These are phyloP conservation scores for Cephus nigrinus DNA, from an alignment of 2,888 invertebrate species.

Conservation along the genomic window DNA sequence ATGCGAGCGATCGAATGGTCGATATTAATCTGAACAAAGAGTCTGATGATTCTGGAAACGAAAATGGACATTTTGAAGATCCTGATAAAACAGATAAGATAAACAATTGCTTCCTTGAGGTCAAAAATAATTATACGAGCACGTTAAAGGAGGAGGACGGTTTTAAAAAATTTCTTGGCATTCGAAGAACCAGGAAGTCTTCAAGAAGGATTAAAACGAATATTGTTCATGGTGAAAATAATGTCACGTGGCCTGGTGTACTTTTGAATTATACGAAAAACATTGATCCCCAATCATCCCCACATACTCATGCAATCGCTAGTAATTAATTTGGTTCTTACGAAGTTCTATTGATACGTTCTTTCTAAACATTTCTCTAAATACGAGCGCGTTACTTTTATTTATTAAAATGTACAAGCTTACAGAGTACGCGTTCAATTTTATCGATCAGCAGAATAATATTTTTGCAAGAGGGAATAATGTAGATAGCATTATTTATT, in stretches of 20 bases:
- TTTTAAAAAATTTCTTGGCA: conserved; percentile 21
- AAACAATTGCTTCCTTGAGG: background rate
- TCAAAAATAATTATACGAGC: background rate
- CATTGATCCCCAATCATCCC: conserved; percentile 28
- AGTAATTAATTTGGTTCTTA: background rate
- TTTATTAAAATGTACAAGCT: background rate
- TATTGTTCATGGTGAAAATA: conserved; percentile 18
- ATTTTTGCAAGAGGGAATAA: background rate
- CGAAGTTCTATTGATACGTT: background rate
- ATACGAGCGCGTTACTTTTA: background rate
- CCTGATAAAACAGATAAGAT: background rate
- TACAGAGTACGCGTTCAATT: background rate
- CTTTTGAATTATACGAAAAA: conserved; percentile 43
- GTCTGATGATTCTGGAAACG: background rate
- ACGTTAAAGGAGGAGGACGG: background rate
- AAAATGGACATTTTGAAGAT: background rate
- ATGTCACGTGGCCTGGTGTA: conserved; percentile 40
- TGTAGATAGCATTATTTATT: background rate
- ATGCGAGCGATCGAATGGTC: background rate
- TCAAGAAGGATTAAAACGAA: background rate
- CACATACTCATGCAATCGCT: conserved; percentile 14
- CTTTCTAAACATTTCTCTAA: background rate
- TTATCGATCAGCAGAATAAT: background rate
- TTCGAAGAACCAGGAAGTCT: conserved; percentile 19
- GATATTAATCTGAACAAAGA: background rate